Evolutionary conservation across 2,888 invertebrate genomes (phyloP).

Genomic region (Chamaedrilus cognettii): DNA sequence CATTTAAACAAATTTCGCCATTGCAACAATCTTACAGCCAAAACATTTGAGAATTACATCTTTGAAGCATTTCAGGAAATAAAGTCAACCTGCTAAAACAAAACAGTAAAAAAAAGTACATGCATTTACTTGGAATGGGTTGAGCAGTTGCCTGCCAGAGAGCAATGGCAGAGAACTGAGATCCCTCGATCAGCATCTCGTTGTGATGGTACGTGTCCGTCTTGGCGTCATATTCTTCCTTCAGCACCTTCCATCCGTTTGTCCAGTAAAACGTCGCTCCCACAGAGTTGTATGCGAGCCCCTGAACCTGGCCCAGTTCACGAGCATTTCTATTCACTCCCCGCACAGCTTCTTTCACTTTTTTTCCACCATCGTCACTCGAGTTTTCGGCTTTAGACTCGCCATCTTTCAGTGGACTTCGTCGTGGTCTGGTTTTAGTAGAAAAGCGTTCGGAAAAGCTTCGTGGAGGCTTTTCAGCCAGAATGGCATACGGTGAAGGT

Average conservation of each 20-base stretch:
- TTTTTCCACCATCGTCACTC: too few species aligned
- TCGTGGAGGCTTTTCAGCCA: too few species aligned
- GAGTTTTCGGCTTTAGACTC: too few species aligned
- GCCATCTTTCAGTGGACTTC: too few species aligned
- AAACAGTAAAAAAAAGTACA: too few species aligned
- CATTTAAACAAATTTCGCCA: neutral
- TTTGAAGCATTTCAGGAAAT: too few species aligned
- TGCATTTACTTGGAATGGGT: slow-evolving; percentile 63
- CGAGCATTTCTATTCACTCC: too few species aligned
- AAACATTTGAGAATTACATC: too few species aligned
- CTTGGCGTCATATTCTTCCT: slow-evolving; percentile 75
- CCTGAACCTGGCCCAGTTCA: slow-evolving; percentile 8
- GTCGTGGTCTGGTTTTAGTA: neutral
- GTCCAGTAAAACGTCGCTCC: slow-evolving; percentile 82
- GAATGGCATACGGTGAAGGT: too few species aligned
- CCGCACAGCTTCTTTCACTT: too few species aligned
- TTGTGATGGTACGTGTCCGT: slow-evolving; percentile 78
- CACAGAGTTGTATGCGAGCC: slow-evolving; percentile 61
- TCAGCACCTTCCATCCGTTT: slow-evolving; percentile 70
- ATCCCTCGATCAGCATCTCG: slow-evolving; percentile 61
- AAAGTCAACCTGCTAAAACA: too few species aligned
- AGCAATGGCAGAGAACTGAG: slow-evolving; percentile 64
- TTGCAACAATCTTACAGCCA: neutral
- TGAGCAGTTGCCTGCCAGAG: slow-evolving; percentile 73
- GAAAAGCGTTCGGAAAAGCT: too few species aligned